A percentile compares a stretch with the other conserved stretches of the same genome.
Evolutionary conservation across 2,113 vertebrate species (phyloP).

Genomic region (Puma concolor): DNA sequence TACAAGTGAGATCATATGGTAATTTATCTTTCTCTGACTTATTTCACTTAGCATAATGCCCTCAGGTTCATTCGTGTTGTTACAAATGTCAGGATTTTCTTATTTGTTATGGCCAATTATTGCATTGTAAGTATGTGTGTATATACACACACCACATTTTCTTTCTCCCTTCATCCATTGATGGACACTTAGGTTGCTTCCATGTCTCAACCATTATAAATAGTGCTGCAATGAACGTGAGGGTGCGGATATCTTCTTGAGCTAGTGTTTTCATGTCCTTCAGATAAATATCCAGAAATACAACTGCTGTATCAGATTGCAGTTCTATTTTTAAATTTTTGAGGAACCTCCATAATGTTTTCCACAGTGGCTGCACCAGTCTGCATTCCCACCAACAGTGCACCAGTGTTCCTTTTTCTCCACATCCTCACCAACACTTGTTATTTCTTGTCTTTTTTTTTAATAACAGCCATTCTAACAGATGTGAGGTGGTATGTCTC

Average conservation of each 20-base stretch:
- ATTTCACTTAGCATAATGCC: background rate
- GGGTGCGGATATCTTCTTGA: background rate
- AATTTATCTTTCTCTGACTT: background rate
- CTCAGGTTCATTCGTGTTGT: background rate
- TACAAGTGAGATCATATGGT: background rate
- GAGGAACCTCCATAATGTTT: background rate
- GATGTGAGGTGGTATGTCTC: too few relatives aligned
- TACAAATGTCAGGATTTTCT: background rate
- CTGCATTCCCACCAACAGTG: background rate
- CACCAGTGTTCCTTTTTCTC: background rate
- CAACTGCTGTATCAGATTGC: background rate
- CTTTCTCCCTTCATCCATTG: background rate
- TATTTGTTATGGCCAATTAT: background rate
- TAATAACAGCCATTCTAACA: background rate
- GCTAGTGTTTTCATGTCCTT: background rate
- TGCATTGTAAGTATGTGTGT: background rate
- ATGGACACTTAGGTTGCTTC: background rate
- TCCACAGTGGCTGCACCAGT: background rate
- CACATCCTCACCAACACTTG: background rate
- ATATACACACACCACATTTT: background rate
- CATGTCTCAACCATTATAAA: background rate
- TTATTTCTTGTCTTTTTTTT: background rate
- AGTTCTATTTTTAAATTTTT: background rate
- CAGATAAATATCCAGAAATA: background rate
- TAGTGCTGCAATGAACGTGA: background rate